These are phyloP conservation scores for Pectinophora gossypiella DNA, from an alignment of 1,140 invertebrate genomes.

Conservation along the genomic window DNA sequence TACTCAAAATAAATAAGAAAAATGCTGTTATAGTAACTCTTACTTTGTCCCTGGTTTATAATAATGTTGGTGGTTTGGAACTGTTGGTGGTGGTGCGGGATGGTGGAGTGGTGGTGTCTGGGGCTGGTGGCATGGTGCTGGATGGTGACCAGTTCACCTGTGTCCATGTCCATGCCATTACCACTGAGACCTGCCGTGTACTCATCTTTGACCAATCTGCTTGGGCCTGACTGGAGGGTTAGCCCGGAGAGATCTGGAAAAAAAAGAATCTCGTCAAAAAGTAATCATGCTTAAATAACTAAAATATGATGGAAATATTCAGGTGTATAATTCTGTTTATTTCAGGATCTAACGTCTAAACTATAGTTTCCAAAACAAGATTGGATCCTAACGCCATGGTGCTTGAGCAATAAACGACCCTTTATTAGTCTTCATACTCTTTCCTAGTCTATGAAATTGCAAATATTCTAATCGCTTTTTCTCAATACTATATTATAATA, in stretches of 20 bases:
- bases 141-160: conserved; percentile 83
- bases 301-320: no score
- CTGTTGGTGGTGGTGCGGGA: conserved; percentile 65
- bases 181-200: conserved; percentile 84
- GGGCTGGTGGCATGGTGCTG: conserved; percentile 87
- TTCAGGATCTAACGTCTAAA: no score
- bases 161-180: conserved; percentile 85
- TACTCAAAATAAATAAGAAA: conserved; percentile 7
- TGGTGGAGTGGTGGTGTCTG: conserved; percentile 59
- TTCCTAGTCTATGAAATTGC: no score
- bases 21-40: conserved; percentile 15
- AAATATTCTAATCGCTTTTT: no score
- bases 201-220: conserved; percentile 86
- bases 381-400: no score
- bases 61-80: conserved; percentile 64
- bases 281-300: no score
- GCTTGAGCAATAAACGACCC: no score
- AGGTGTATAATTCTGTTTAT: no score
- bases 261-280: no score
- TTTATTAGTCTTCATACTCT: no score
- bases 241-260: conserved; percentile 92
- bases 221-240: conserved; percentile 86
- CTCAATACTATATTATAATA: no score
- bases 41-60: conserved; percentile 67
- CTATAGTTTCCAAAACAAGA: no score